phyloP scores from a whole-genome alignment of 2,113 vertebrate genomes.

The Phylloscopus trochilus region DNA sequence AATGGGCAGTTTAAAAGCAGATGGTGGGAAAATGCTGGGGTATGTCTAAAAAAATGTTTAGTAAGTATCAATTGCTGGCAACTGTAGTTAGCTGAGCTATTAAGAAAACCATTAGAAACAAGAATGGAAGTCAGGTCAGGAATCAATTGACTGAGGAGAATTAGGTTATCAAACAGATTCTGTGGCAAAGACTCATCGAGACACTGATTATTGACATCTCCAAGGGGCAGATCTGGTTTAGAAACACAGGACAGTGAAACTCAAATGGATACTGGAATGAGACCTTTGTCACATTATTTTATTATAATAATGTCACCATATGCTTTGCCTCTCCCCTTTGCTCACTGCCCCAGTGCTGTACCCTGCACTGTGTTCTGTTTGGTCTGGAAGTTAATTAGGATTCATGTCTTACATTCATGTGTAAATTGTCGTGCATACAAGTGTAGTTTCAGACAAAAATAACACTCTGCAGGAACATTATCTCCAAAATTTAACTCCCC shows the following conservation, averaged over 20 bases:
- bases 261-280: background rate
- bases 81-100: slow-evolving; percentile 7
- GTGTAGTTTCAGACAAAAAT: background rate
- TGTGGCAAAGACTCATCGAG: background rate
- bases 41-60: background rate
- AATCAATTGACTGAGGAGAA: slow-evolving; percentile 17
- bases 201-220: background rate
- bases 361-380: background rate
- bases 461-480: background rate
- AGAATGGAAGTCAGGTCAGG: slow-evolving; percentile 5
- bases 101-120: slow-evolving; percentile 8
- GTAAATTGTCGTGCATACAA: background rate
- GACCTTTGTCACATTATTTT: background rate
- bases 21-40: slow-evolving; percentile 35
- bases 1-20: slow-evolving; percentile 51
- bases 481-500: background rate
- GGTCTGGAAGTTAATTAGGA: background rate
- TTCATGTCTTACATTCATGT: background rate
- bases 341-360: background rate
- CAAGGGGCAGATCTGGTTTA: background rate
- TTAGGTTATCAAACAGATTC: background rate
- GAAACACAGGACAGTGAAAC: background rate
- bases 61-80: slow-evolving; percentile 8
- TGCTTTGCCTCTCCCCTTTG: background rate
- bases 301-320: too few species aligned